Evolutionary conservation across 2,888 invertebrate genomes (phyloP), one percentile per base, ranked within the genome.

Genomic region (Ctenicera cuprea): DNA sequence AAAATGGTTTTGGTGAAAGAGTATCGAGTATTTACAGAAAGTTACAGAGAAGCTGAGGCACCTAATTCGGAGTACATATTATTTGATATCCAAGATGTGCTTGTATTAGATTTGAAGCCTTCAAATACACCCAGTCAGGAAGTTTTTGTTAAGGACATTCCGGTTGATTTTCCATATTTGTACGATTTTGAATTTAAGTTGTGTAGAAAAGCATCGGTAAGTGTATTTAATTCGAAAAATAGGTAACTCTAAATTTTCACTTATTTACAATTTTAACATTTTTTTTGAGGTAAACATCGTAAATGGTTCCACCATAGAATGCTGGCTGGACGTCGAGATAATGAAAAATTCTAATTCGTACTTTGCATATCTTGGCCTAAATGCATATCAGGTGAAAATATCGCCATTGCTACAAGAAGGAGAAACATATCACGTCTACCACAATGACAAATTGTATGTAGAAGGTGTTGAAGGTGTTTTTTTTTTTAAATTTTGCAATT

Each of bases 1-100:
- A 71, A 69, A 33, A 75, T 74, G 63, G 75, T 79, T 14, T 33
- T 76, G 38, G 74, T 79, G 26, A 45, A 71, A 52, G 48, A 76
- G 8, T 79, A 72, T 52, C 64, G 61, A 45, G 48, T 79, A 11
- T 66, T 78, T 37, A 78, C 79, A 1, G 79, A 79, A 64, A 70
- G 65, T 48, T 79, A 67, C 9, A 74, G 64, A 38, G 77, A 77
- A 65, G 18, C 11, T 33, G 50, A 59, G 14, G 73, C 71, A 14
- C 73, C 69, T 12, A 73, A 70, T 64, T 22, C 77, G 1, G 77
- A 79, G 41, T 79, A 74, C 45, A 37, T 79, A 43, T 12, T 78
- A 26, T 73, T 77, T 45, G 71, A 76, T 59, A 52, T 72, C 37
- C 22, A 65, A n/a, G 74, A 77, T 54, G 71, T 76, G 9, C 1